phyloP scores from a whole-genome alignment of 2,113 vertebrate genomes.

The Anser brachyrhynchus region DNA sequence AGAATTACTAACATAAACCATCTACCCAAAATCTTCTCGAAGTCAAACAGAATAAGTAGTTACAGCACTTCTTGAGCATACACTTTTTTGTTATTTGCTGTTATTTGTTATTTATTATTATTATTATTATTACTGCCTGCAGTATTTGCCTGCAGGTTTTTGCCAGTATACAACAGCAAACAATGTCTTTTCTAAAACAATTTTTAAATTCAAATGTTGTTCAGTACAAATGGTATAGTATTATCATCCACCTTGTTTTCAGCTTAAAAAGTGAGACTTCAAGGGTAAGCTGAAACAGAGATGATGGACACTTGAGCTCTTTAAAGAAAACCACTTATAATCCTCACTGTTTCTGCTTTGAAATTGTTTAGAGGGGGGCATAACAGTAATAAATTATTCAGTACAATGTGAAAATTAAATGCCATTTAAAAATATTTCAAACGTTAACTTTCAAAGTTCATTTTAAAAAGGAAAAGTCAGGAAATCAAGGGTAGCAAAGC shows the following conservation, averaged over 20 bases:
- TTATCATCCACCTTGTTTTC: neutral
- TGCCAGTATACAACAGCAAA: neutral
- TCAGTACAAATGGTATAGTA: neutral
- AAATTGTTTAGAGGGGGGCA: neutral
- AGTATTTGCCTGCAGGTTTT: neutral
- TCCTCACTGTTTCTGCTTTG: neutral
- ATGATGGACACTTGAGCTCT: neutral
- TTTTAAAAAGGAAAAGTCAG: neutral
- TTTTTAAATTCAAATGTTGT: neutral
- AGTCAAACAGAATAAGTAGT: neutral
- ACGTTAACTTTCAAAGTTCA: neutral
- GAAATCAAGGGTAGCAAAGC: neutral
- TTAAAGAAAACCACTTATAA: neutral
- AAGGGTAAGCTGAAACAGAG: neutral
- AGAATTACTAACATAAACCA: neutral
- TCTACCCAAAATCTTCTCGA: neutral
- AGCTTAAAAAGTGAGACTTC: neutral
- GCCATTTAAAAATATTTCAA: neutral
- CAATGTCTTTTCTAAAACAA: neutral
- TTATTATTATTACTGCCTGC: neutral
- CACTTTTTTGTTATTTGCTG: neutral
- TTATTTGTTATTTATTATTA: neutral
- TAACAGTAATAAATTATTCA: neutral
- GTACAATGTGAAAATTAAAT: neutral
- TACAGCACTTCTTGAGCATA: neutral